Evolutionary conservation across 2,888 invertebrate species (phyloP), one percentile per base, ranked within the genome.

Genomic region (Lacanobia wlatinum): DNA sequence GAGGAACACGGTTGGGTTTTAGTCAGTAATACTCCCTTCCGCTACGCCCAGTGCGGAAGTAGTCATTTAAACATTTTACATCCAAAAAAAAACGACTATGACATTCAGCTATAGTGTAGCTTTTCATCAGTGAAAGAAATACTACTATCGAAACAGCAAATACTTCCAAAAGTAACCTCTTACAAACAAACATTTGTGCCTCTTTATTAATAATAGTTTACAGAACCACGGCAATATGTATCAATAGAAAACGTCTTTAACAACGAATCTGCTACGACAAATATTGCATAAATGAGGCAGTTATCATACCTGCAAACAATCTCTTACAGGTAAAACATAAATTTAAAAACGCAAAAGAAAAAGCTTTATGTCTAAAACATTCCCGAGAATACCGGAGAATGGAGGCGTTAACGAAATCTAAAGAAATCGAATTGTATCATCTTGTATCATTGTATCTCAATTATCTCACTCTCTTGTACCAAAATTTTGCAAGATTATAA

Each of bases 401-500:
- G 43, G 43, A 43, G 14, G 5, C 14, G 14, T 5, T 14, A 43
- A 14, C 14, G 43, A 43, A 43, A 43, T 50, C n/a, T 18, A 18
- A 50, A 50, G 18, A 50, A 50, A 53, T 5, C 14, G 5, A 23
- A 55, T 18, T 55, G 21, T 23, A 38, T 56, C 9, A 58, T 9
- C n/a, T 18, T 55, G 21, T 23, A 38, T 56, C 9, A 58, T 9
- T 28, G 7, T 61, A 62, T 14, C 1, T 34, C 48, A n/a, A 52
- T 52, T 28, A 52, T 40, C 40, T 16, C 10, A 52, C 40, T 52
- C n/a, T 68, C 16, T 43, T 60, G 5, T 43, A 48, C n/a, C 8
- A 43, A 72, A 55, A n/a, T 1, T 63, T 9, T 40, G 16, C 28
- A 53, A 55, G 10, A 38, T 50, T 53, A 40, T 34, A 59, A 58